Percentiles rank a stretch among this genome's conserved stretches.
Conservation (phyloP, 2,113 vertebrate species). For the Syngnathoides biaculeatus region DNA sequence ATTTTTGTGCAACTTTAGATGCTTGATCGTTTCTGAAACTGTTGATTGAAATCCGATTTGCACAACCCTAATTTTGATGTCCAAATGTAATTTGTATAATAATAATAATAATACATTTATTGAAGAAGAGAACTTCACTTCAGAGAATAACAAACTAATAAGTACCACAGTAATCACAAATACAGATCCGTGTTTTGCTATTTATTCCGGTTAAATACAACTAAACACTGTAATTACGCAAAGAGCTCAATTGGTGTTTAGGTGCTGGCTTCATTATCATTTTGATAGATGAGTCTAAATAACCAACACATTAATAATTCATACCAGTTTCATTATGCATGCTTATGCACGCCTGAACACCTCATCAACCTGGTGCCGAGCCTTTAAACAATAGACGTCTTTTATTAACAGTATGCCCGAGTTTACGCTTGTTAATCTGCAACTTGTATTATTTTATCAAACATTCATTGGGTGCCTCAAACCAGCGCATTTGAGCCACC, state of each 20-base stretch:
- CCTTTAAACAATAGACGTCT: conserved; percentile 93
- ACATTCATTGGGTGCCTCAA: conserved; percentile 86
- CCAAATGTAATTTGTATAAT: background rate
- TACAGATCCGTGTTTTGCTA: conserved; percentile 66
- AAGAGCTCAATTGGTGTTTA: conserved; percentile 93
- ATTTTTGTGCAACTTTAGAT: too few species aligned
- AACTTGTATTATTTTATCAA: conserved; percentile 99
- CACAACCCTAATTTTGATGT: conserved; percentile 9
- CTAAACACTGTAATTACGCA: conserved; percentile 98
- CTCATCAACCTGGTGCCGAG: conserved; percentile 96
- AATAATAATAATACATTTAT: background rate
- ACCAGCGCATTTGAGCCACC: conserved; percentile 82
- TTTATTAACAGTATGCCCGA: conserved; percentile 87
- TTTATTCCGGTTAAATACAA: conserved; percentile 86
- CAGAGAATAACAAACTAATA: conserved; percentile 40
- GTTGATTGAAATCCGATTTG: background rate
- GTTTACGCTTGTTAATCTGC: conserved; percentile 99
- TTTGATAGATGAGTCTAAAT: conserved; percentile 99
- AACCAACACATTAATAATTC: conserved; percentile 99
- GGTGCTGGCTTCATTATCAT: conserved; percentile 99
- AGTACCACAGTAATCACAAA: conserved; percentile 52
- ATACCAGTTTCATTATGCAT: conserved; percentile 99
- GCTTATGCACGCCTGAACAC: conserved; percentile 94
- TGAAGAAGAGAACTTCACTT: conserved; percentile 6
- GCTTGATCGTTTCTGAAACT: too few species aligned